A percentile compares a stretch with the other conserved stretches of the same genome.
phyloP scores from a whole-genome alignment of 2,797 vertebrate species.

The Borostomias antarcticus region DNA sequence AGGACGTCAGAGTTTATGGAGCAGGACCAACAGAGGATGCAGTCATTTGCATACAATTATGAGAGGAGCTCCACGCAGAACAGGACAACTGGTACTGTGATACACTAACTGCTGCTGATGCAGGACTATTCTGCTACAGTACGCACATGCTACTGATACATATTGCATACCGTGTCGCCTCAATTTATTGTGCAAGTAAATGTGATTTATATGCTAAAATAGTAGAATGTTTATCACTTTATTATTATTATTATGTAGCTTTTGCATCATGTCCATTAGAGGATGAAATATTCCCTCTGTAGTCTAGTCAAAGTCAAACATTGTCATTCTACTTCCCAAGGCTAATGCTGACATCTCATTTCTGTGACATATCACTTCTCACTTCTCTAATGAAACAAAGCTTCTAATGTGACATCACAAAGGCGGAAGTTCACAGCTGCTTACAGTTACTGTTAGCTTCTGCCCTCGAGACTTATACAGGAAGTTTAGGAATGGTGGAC shows the following conservation, averaged over 20 bases:
- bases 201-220: conserved; percentile 46
- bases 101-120: conserved; percentile 41
- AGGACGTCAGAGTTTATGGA: conserved; percentile 55
- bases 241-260: conserved; percentile 37
- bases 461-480: conserved; percentile 45
- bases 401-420: conserved; percentile 11
- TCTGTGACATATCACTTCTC: neutral
- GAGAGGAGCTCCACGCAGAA: conserved; percentile 65
- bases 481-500: conserved; percentile 44
- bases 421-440: conserved; percentile 22
- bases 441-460: conserved; percentile 33
- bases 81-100: conserved; percentile 53
- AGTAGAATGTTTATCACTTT: conserved; percentile 37
- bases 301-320: no score
- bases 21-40: conserved; percentile 65
- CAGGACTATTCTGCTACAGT: conserved; percentile 32
- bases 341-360: neutral
- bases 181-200: conserved; percentile 33
- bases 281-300: no score
- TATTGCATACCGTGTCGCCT: conserved; percentile 42
- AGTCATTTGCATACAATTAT: conserved; percentile 76
- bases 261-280: neutral
- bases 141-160: conserved; percentile 42
- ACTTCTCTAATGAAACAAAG: conserved; percentile 1
- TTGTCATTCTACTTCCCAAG: no score